phyloP scores from a whole-genome alignment of 35 echinoderm and acorn worm species.

The Stichopus chloronotus region DNA sequence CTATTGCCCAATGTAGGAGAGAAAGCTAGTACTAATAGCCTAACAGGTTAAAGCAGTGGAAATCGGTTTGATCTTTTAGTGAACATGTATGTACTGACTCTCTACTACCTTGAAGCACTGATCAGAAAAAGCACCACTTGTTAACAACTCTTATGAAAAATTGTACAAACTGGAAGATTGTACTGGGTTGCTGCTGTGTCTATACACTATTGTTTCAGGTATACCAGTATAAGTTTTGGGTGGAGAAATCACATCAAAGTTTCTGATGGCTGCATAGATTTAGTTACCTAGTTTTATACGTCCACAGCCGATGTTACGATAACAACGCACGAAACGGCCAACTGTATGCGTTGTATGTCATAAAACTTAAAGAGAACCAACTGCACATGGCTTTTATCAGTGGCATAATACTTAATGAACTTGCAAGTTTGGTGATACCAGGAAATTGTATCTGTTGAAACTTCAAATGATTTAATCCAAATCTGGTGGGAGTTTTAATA shows the following conservation, averaged over 20 bases:
- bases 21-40: too few relatives aligned
- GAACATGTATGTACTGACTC: too few relatives aligned
- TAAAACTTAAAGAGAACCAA: background rate
- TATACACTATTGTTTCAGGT: background rate
- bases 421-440: background rate
- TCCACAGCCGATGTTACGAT: background rate
- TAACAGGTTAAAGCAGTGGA: too few relatives aligned
- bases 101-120: too few relatives aligned
- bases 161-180: too few relatives aligned
- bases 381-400: background rate
- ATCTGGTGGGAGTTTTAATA: background rate
- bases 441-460: background rate
- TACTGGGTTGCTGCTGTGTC: too few relatives aligned
- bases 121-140: too few relatives aligned
- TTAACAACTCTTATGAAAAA: too few relatives aligned
- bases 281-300: background rate
- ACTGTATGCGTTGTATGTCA: background rate
- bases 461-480: background rate
- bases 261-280: background rate
- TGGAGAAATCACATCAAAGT: conserved; percentile 24
- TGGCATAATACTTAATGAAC: background rate
- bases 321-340: background rate
- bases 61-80: too few relatives aligned
- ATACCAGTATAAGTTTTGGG: conserved; percentile 38
- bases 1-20: too few relatives aligned